Evolutionary conservation across 2,888 invertebrate species (phyloP), one percentile per base, ranked within the genome.

Genomic region (Allolobophora icterica): DNA sequence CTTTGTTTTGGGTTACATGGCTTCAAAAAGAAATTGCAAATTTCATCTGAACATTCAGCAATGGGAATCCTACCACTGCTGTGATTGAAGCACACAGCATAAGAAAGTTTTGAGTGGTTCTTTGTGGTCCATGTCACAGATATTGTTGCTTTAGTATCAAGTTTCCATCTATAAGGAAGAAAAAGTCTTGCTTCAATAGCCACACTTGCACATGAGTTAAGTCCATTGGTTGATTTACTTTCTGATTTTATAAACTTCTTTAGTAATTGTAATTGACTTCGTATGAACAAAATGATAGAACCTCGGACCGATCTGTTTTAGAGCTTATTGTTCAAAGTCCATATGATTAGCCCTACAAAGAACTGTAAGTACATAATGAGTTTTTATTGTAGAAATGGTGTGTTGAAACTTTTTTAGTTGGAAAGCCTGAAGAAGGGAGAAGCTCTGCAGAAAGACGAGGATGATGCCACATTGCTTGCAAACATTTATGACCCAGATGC

Each of bases 401-500:
- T 71, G 11, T 71, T 30, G 15, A 71, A n/a, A 52, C 30, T 71
- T 71, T 30, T 58, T 52, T 38, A 93, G 93, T 90, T 93, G 91
- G 92, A 92, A 83, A 92, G 89, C 17, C 71, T 93, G 34, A 89
- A 90, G 91, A 92, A 92, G 34, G 93, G 93, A 24, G 92, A 92
- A 35, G 92, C 92, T 58, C 21, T 93, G 13, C 89, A 45, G 11
- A 92, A 92, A 33, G 92, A 92, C 84, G 92, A 91, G 45, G 92
- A 92, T 13, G 94, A 95, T 92, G 92, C 93, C 13, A 93, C 94
- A 8, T 93, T 94, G 34, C 91, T 93, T 52, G 94, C 94, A 33
- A 95, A 95, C 92, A 95, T 93, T 15, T 95, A 93, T 92, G 94
- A 95, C 90, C 95, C 95, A 33, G 94, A 94, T 91, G 93, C 93